These are phyloP conservation scores for Pan troglodytes DNA, from an alignment of 2,113 vertebrate genomes.

Conservation along the genomic window NHGRI_mPanTro3-v2.1_pri NC_072421.2:7588501-7589000, in stretches of 20 bases:
- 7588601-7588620: background rate
- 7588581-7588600: background rate
- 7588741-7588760: no score
- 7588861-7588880: background rate
- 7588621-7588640: background rate
- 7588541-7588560: no score
- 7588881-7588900: background rate
- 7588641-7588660: rapidly evolving
- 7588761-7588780: background rate
- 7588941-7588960: background rate
- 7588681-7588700: background rate
- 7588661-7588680: background rate
- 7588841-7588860: rapidly evolving
- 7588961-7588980: background rate
- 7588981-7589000: background rate
- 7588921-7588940: no score
- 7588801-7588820: background rate
- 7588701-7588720: rapidly evolving
- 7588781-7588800: background rate
- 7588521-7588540: no score
- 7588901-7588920: rapidly evolving
- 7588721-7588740: background rate
- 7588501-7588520: no score
- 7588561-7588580: background rate
- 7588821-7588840: background rate